These are phyloP conservation scores for Muraenolepis orangiensis DNA, from an alignment of 2,797 vertebrate genomes.

Conservation along the genomic window DNA sequence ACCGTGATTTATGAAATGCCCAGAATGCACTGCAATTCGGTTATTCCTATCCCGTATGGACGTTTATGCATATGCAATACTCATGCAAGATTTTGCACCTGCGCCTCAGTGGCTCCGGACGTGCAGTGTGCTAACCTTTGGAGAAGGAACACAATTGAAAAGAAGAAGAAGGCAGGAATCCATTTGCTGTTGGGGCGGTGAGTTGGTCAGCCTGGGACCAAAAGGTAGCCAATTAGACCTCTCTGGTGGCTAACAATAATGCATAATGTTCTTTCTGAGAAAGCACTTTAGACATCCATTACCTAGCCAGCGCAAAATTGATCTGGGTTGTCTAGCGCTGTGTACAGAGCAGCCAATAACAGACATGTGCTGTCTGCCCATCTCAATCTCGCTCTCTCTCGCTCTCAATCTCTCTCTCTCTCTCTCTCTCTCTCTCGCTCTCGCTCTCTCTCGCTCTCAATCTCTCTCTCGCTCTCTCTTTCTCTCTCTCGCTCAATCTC, in stretches of 20 bases:
- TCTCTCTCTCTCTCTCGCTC: not conserved
- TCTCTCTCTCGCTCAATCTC: not conserved
- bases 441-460: not conserved
- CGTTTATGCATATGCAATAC: not conserved
- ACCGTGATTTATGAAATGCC: not conserved
- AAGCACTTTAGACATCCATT: slow-evolving; percentile 52
- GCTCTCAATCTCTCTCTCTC: not conserved
- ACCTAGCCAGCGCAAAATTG: slow-evolving; percentile 30
- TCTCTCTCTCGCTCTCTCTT: not conserved
- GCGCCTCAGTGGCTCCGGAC: not conserved
- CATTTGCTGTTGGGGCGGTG: slow-evolving; percentile 40
- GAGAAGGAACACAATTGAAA: slow-evolving; percentile 7
- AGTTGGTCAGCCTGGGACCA: slow-evolving; percentile 31
- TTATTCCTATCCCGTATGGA: not conserved
- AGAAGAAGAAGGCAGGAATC: slow-evolving; percentile 8
- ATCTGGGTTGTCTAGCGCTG: slow-evolving; percentile 17
- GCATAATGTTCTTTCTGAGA: slow-evolving; percentile 37
- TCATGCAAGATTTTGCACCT: not conserved
- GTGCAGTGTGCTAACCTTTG: not conserved
- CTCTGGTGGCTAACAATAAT: slow-evolving; percentile 37
- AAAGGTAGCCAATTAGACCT: slow-evolving; percentile 32
- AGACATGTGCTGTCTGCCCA: slow-evolving; percentile 9
- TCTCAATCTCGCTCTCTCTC: not conserved
- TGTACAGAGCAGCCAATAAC: slow-evolving; percentile 29
- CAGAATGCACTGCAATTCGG: not conserved